Evolutionary conservation across 2,113 vertebrate genomes (phyloP).

Genomic region (Etheostoma cragini): DNA sequence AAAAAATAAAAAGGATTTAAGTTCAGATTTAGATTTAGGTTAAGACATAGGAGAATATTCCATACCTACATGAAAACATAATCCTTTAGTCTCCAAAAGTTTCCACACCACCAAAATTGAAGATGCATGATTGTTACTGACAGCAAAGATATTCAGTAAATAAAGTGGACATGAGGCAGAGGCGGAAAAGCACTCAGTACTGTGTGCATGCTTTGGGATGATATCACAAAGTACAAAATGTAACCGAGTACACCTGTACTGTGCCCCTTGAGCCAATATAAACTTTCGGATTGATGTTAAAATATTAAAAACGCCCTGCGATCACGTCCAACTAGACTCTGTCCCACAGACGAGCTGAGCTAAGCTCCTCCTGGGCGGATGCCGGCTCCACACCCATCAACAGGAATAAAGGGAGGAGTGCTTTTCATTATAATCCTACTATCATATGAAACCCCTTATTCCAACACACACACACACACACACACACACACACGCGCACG

Average conservation of each 20-base stretch:
- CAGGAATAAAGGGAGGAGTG: slow-evolving; percentile 33
- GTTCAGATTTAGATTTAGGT: no score
- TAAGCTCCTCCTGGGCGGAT: not conserved
- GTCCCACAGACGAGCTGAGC: slow-evolving; percentile 15
- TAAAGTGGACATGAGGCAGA: no score
- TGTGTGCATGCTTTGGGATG: not conserved
- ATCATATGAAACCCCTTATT: slow-evolving; percentile 1
- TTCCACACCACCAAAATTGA: no score
- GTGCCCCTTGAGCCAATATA: not conserved
- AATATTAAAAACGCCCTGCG: not conserved
- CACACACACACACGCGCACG: slow-evolving; percentile 15
- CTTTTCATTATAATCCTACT: not conserved
- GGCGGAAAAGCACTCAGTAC: no score
- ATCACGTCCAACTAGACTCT: slow-evolving; percentile 3
- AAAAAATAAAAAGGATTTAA: no score
- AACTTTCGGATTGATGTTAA: slow-evolving; percentile 7
- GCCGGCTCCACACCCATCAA: slow-evolving; percentile 49
- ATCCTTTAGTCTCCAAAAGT: no score
- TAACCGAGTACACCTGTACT: rapidly evolving
- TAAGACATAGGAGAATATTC: no score
- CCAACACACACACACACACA: slow-evolving; percentile 20
- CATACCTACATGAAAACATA: no score
- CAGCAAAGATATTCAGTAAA: no score
- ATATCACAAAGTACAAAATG: not conserved
- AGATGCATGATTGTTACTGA: no score